Evolutionary conservation across 2,113 vertebrate genomes (phyloP), one percentile per base, ranked within the genome.

Genomic region (Daphoenositta chrysoptera): DNA sequence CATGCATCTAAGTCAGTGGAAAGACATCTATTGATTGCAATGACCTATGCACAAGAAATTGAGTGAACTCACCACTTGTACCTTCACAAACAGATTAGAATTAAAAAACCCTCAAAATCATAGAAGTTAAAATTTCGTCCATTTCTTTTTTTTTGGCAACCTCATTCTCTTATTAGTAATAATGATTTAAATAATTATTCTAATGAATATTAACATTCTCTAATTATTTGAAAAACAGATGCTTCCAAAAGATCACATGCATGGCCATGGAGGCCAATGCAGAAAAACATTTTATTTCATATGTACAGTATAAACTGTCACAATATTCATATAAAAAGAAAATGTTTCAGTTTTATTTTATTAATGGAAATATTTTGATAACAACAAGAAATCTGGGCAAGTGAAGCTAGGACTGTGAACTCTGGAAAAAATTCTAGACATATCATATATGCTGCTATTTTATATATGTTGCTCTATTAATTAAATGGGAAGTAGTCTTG

Each of bases 121-220:
- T 10, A 39, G 13, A 61, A 57, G 3, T n/a, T 77, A 61, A 37
- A 50, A 42, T 58, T 19, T 70, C 15, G n/a, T 70, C 78, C 10
- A n/a, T 16, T 44, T 44, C 3, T 4, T 27, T 44, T 73, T 73
- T 66, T 44, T 4, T 9, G 0, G 7, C 0, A 0, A 23, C 6
- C 5, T 65, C 5, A 72, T 63, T 85, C 7, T 22, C 51, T 69
- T 61, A 56, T 54, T 56, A 80, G 13, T 61, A 76, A 57, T 39
- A 45, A 4, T 42, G 27, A 65, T 79, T 60, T 42, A 31, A n/a
- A 69, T 58, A 83, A 76, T 40, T 42, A 45, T 35, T 31, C 10
- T 33, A 63, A 42, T 39, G 7, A 20, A 65, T 65, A 65, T 79
- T 57, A 69, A 13, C 2, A 12, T 51, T 60, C 11, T 37, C 13